Conservation (phyloP, 1,140 invertebrate species). For the Paraescarpia echinospica region DNA sequence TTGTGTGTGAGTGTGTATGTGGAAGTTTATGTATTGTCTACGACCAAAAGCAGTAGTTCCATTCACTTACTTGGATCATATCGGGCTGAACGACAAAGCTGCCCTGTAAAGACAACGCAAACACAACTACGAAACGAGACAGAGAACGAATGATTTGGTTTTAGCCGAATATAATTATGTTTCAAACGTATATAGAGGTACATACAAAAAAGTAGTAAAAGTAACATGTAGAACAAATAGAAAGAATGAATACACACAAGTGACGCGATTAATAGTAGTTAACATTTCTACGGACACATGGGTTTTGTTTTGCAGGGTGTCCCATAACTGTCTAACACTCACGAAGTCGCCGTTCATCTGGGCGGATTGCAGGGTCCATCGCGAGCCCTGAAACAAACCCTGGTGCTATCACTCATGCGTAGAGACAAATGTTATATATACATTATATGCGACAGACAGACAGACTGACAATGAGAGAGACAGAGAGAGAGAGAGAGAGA, state of each 20-base stretch:
- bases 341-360: constrained; percentile 80
- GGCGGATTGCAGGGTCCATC: constrained; percentile 93
- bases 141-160: neutral
- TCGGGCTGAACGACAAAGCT: neutral
- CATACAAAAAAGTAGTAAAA: too few relatives aligned
- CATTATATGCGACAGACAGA: too few relatives aligned
- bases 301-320: too few relatives aligned
- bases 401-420: neutral
- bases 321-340: constrained; percentile 22
- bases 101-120: neutral
- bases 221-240: too few relatives aligned
- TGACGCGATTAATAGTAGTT: too few relatives aligned
- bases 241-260: too few relatives aligned
- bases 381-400: constrained; percentile 69
- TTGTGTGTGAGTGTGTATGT: neutral
- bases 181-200: too few relatives aligned
- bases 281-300: too few relatives aligned
- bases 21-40: too few relatives aligned
- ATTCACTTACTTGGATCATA: neutral
- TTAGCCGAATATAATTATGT: neutral
- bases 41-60: neutral
- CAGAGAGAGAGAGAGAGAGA: too few relatives aligned
- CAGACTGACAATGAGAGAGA: too few relatives aligned
- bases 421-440: too few relatives aligned
- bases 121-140: neutral